Evolutionary conservation across 2,797 vertebrate species (phyloP).

Genomic region (Kryptopterus vitreolus): DNA sequence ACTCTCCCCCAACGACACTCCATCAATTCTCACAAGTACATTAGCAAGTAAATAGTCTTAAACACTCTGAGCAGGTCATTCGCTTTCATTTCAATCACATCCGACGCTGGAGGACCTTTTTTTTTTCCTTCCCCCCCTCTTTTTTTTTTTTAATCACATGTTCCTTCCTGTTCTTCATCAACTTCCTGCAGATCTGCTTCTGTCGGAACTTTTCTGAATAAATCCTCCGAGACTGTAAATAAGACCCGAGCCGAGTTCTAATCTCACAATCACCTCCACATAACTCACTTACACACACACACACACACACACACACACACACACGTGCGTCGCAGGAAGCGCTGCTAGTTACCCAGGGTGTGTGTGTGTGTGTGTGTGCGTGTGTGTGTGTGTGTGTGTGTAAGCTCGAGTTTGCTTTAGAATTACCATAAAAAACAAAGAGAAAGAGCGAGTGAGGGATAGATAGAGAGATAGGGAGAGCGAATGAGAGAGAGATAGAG

Average conservation of each 20-base stretch:
- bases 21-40: constrained; percentile 60
- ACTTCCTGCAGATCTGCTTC: background rate
- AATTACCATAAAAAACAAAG: background rate
- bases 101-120: constrained; percentile 29
- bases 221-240: background rate
- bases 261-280: background rate
- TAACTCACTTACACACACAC: background rate
- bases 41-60: constrained; percentile 54
- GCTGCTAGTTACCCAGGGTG: background rate
- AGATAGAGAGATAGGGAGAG: no score
- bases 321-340: background rate
- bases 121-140: no score
- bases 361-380: background rate
- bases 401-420: background rate
- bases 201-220: background rate
- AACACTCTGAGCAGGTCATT: constrained; percentile 52
- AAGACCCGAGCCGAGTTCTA: background rate
- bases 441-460: background rate
- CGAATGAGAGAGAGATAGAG: no score
- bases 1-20: constrained; percentile 50
- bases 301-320: no score
- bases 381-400: constrained; percentile 4
- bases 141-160: constrained; percentile 31
- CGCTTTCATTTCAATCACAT: constrained; percentile 51
- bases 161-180: constrained; percentile 12